Percentiles rank a stretch among this genome's conserved stretches.
Conservation (phyloP, 2,113 vertebrate species). For the Bubo blakistoni region DNA sequence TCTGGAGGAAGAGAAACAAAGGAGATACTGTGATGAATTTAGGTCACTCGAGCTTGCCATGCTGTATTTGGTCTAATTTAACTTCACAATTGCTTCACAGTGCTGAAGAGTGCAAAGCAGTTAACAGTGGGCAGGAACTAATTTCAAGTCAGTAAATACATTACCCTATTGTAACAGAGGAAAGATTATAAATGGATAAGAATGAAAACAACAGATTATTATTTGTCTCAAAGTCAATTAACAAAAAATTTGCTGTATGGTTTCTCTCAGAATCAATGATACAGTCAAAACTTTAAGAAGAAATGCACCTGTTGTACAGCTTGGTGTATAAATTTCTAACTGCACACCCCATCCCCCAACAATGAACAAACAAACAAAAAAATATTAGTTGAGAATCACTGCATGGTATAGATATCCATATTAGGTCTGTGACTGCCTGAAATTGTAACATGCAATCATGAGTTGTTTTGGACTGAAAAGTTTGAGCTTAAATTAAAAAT, state of each 20-base stretch:
- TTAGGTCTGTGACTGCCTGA: background rate
- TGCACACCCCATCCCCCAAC: rapidly evolving
- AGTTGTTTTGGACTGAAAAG: background rate
- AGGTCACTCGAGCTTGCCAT: background rate
- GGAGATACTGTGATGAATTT: background rate
- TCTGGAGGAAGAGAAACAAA: background rate
- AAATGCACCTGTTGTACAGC: rapidly evolving
- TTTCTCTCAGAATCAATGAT: background rate
- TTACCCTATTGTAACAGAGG: background rate
- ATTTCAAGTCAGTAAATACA: background rate
- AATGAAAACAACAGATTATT: background rate
- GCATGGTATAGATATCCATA: background rate
- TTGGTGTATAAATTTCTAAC: background rate
- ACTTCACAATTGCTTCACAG: background rate
- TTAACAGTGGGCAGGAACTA: background rate
- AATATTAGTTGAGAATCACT: background rate
- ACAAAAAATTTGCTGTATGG: rapidly evolving
- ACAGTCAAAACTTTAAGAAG: background rate
- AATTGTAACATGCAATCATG: background rate
- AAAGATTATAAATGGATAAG: background rate
- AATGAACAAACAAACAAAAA: background rate
- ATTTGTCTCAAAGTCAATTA: background rate
- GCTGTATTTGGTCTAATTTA: background rate
- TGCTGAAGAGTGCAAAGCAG: background rate
- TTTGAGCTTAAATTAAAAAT: background rate